These are phyloP conservation scores for Pogonocichla stellata DNA, from an alignment of 2,113 vertebrate genomes.

Conservation along the genomic window DNA sequence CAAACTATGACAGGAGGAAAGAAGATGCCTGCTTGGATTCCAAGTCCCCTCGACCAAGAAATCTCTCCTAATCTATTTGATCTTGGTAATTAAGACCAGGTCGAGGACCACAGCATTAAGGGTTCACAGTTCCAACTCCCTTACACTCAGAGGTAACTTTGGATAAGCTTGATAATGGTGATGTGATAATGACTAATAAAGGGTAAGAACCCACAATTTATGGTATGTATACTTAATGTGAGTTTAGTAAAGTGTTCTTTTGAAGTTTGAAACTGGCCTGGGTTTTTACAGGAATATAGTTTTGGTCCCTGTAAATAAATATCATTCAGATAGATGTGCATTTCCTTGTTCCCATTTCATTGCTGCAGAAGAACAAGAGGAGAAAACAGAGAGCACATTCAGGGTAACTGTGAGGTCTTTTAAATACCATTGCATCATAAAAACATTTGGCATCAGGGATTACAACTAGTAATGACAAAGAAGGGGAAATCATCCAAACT, in stretches of 20 bases:
- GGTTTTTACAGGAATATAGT: background rate
- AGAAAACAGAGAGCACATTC: background rate
- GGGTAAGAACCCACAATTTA: background rate
- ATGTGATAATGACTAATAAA: background rate
- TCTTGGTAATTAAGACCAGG: background rate
- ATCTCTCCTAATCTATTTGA: background rate
- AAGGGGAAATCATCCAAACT: background rate
- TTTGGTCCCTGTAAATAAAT: background rate
- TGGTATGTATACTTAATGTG: no score
- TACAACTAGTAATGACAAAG: background rate
- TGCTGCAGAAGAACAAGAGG: background rate
- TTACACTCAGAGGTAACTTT: background rate
- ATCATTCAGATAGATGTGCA: background rate
- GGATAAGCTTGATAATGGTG: background rate
- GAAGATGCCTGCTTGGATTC: background rate
- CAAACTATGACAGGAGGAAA: background rate
- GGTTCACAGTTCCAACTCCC: background rate
- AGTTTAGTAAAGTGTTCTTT: background rate
- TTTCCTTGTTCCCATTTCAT: background rate
- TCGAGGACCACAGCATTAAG: fast-evolving
- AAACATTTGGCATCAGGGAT: background rate
- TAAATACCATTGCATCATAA: background rate
- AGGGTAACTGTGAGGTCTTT: background rate
- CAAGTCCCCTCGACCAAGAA: background rate
- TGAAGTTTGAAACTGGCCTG: background rate